Conservation (phyloP, 2,797 vertebrate species). For the Phalanger gymnotis region DNA sequence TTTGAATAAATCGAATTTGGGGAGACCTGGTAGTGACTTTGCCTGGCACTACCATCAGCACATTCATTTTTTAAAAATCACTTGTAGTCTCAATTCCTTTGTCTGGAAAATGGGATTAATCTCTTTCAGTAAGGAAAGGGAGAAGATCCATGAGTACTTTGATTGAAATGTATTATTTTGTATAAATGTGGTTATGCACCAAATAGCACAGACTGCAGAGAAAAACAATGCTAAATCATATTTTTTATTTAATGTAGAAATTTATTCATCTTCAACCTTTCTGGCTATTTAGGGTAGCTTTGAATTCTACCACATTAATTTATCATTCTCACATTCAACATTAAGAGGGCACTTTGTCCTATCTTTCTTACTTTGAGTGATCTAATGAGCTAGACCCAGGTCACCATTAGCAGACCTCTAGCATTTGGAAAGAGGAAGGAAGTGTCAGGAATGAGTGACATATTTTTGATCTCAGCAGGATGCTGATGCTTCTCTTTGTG, state of each 20-base stretch:
- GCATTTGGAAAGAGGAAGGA: constrained; percentile 7
- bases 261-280: not conserved
- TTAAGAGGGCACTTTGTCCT: not conserved
- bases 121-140: not conserved
- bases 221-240: not conserved
- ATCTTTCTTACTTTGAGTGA: not conserved
- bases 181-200: not conserved
- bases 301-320: not conserved
- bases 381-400: not conserved
- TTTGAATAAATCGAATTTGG: not conserved
- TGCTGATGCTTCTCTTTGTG: constrained; percentile 59
- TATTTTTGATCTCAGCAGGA: constrained; percentile 56
- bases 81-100: constrained; percentile 9
- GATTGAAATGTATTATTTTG: not conserved
- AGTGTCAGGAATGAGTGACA: not conserved
- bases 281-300: not conserved
- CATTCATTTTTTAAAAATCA: constrained; percentile 15
- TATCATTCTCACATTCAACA: not conserved
- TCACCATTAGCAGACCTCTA: not conserved
- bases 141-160: not conserved
- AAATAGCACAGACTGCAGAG: constrained; percentile 9
- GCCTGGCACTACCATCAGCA: not conserved
- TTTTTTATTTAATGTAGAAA: not conserved
- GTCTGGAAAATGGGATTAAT: constrained; percentile 36
- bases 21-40: not conserved